Evolutionary conservation across 2,113 vertebrate genomes (phyloP).

Genomic region (Steatornis caripensis): DNA sequence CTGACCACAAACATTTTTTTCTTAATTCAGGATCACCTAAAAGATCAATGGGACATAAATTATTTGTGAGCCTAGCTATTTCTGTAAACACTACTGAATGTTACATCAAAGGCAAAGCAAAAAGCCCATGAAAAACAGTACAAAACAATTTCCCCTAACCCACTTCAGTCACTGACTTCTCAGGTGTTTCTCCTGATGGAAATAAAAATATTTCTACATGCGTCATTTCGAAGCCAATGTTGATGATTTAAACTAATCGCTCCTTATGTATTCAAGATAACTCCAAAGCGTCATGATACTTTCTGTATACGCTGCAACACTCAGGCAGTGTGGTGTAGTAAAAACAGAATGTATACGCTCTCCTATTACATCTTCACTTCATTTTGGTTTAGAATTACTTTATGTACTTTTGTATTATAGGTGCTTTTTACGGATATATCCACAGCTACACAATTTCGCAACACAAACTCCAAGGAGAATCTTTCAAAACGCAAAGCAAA

Average conservation of each 20-base stretch:
- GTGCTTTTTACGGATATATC: not conserved
- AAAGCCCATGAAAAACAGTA: not conserved
- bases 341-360: not conserved
- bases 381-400: not conserved
- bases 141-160: not conserved
- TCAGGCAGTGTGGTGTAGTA: not conserved
- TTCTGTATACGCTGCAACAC: not conserved
- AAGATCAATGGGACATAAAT: constrained; percentile 25
- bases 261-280: not conserved
- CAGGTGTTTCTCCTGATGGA: not conserved
- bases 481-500: not conserved
- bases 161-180: constrained; percentile 29
- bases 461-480: not conserved
- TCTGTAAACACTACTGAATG: constrained; percentile 30
- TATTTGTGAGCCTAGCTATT: constrained; percentile 41
- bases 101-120: constrained; percentile 48
- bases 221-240: not conserved
- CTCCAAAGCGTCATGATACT: not conserved
- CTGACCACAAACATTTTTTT: not conserved
- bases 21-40: not conserved
- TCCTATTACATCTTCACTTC: not conserved
- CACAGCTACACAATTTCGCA: not conserved
- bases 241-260: not conserved
- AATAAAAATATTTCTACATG: constrained; percentile 9
- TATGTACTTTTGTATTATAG: not conserved